Conservation (phyloP, 2,113 vertebrate species). For the Xiphophorus maculatus region DNA sequence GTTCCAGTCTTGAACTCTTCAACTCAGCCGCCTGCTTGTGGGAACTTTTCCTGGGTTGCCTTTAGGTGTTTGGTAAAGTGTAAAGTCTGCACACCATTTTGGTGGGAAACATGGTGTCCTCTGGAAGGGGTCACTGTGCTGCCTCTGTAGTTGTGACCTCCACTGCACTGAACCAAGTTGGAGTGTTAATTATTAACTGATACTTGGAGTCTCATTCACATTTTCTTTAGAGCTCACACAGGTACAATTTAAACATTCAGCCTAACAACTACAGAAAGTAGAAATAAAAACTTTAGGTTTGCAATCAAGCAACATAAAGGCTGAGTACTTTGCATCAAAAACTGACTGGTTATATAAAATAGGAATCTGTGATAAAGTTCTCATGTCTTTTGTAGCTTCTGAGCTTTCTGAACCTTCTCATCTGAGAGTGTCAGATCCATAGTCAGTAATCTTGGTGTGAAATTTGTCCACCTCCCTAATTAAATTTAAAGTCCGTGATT, state of each 20-base stretch:
- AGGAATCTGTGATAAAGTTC: neutral
- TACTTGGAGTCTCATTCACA: neutral
- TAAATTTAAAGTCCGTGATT: constrained; percentile 38
- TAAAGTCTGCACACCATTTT: constrained; percentile 44
- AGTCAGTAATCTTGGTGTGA: constrained; percentile 64
- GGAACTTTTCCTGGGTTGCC: constrained; percentile 33
- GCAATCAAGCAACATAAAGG: neutral
- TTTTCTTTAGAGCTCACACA: neutral
- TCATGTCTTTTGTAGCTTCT: constrained; percentile 39
- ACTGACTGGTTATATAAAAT: neutral
- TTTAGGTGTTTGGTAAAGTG: constrained; percentile 57
- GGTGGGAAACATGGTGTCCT: constrained; percentile 9
- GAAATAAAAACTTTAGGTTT: neutral
- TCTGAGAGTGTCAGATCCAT: constrained; percentile 46
- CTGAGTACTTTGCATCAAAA: neutral
- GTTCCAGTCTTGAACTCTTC: constrained; percentile 27
- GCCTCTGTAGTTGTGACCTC: neutral
- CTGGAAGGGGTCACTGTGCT: neutral
- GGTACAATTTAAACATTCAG: neutral
- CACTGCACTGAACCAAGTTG: too few species aligned
- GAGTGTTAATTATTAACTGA: too few species aligned
- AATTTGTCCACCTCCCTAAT: constrained; percentile 41
- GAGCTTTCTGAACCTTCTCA: constrained; percentile 56
- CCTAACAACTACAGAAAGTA: neutral
- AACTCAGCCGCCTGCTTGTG: constrained; percentile 14